These are phyloP conservation scores for Pissodes strobi DNA, from an alignment of 1,140 invertebrate species.

Conservation along the genomic window DNA sequence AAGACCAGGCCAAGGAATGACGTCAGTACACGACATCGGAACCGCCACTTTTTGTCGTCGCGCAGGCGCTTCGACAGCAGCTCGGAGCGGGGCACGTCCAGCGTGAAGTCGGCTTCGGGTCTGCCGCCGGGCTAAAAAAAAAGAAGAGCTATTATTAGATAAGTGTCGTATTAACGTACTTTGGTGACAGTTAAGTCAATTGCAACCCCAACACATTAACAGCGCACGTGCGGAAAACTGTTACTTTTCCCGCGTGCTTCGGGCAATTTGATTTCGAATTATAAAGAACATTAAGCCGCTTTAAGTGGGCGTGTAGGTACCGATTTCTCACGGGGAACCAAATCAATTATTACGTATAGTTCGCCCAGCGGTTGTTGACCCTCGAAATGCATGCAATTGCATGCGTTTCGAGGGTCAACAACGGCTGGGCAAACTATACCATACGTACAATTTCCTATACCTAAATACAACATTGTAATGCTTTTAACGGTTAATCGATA, in stretches of 20 bases:
- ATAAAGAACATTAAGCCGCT: background rate
- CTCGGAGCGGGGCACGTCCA: slow-evolving; percentile 67
- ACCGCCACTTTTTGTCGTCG: slow-evolving; percentile 66
- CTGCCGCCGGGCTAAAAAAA: slow-evolving; percentile 58
- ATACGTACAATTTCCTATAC: too few relatives aligned
- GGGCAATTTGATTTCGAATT: too few relatives aligned
- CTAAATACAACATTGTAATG: background rate
- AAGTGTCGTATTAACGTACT: background rate
- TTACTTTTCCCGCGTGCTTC: too few relatives aligned
- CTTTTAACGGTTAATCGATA: background rate
- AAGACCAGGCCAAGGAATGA: slow-evolving; percentile 68
- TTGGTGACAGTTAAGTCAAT: too few relatives aligned
- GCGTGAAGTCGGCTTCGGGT: slow-evolving; percentile 66
- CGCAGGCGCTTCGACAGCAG: slow-evolving; percentile 64
- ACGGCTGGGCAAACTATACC: too few relatives aligned
- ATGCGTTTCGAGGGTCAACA: too few relatives aligned
- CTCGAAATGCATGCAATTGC: too few relatives aligned
- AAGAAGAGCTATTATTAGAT: slow-evolving; percentile 24
- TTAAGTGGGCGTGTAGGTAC: background rate
- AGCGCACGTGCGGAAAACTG: too few relatives aligned
- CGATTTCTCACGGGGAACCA: too few relatives aligned
- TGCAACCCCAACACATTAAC: too few relatives aligned
- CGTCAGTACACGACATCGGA: slow-evolving; percentile 65
- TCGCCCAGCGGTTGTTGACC: too few relatives aligned
- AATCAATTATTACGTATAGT: background rate